Conservation (phyloP, 2,888 invertebrate genomes). For the Blastobasis adustella region DNA sequence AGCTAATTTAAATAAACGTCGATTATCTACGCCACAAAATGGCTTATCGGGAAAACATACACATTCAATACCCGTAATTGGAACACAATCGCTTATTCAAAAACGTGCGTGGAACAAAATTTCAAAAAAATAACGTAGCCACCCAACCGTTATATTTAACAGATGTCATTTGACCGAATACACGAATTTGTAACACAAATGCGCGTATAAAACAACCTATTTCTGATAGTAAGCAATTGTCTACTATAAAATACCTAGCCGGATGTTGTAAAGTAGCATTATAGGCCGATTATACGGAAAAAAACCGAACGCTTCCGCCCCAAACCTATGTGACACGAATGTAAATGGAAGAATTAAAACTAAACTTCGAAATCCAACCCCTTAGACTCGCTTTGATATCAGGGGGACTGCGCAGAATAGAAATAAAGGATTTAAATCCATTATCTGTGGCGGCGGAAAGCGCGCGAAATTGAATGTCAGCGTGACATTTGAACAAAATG, state of each 20-base stretch:
- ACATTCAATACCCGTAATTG: constrained; percentile 1
- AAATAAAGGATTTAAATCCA: constrained; percentile 33
- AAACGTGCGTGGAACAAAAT: constrained; percentile 8
- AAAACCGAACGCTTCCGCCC: constrained; percentile 47
- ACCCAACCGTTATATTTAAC: constrained; percentile 24
- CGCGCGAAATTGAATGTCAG: constrained; percentile 50
- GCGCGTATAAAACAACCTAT: constrained; percentile 11
- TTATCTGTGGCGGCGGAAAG: constrained; percentile 51
- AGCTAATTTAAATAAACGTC: background rate
- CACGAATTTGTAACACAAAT: constrained; percentile 9
- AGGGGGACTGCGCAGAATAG: constrained; percentile 7
- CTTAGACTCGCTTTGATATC: no score
- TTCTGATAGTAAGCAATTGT: constrained; percentile 34
- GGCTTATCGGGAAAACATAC: background rate
- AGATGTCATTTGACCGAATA: background rate
- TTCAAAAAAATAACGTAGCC: constrained; percentile 16
- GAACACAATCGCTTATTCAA: constrained; percentile 37
- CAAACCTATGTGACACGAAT: constrained; percentile 56
- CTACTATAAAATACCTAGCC: constrained; percentile 27
- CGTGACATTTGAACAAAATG: constrained; percentile 37
- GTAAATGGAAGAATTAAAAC: constrained; percentile 50
- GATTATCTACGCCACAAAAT: background rate
- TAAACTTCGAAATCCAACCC: constrained; percentile 13
- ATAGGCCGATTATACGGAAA: constrained; percentile 42
- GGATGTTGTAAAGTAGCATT: constrained; percentile 54